Conservation (phyloP, 1,140 invertebrate species). For the Zaprionus lachaisei region DNA sequence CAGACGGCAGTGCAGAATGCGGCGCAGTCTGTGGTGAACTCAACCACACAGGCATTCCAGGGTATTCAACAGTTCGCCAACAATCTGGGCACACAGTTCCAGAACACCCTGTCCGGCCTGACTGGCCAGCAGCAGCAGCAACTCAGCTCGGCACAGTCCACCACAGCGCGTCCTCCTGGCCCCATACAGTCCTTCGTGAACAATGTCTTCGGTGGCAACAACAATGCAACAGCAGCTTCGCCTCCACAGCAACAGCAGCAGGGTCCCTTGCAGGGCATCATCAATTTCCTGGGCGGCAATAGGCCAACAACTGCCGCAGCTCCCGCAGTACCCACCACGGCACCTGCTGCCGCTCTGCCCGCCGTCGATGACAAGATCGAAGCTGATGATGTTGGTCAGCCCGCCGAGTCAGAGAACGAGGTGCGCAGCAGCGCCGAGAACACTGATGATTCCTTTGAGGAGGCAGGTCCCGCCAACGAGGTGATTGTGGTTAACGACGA, state of each 20-base stretch:
- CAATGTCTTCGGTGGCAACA: slow-evolving; percentile 67
- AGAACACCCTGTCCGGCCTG: slow-evolving; percentile 70
- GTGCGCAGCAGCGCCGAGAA: slow-evolving; percentile 71
- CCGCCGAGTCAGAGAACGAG: slow-evolving; percentile 60
- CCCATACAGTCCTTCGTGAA: slow-evolving; percentile 77
- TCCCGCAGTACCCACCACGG: slow-evolving; percentile 18
- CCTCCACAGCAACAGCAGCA: slow-evolving; percentile 43
- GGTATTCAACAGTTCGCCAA: slow-evolving; percentile 77
- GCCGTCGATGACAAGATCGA: slow-evolving; percentile 68
- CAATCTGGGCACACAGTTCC: slow-evolving; percentile 77
- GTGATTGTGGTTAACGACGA: slow-evolving; percentile 79
- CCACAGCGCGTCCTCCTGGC: slow-evolving; percentile 72
- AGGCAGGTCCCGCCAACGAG: slow-evolving; percentile 69
- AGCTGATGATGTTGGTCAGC: slow-evolving; percentile 44
- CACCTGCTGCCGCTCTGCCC: slow-evolving; percentile 29
- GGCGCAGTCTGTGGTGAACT: slow-evolving; percentile 70
- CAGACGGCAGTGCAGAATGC: slow-evolving; percentile 74
- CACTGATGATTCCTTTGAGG: slow-evolving; percentile 70
- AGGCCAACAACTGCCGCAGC: slow-evolving; percentile 56
- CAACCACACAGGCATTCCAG: slow-evolving; percentile 77
- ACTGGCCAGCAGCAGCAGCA: slow-evolving; percentile 52
- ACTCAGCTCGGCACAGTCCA: slow-evolving; percentile 42
- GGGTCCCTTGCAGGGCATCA: slow-evolving; percentile 71
- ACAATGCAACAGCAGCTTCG: slow-evolving; percentile 44
- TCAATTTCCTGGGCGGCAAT: slow-evolving; percentile 78